phyloP scores from a whole-genome alignment of 1,140 invertebrate genomes.

The Cotesia glomerata region DNA sequence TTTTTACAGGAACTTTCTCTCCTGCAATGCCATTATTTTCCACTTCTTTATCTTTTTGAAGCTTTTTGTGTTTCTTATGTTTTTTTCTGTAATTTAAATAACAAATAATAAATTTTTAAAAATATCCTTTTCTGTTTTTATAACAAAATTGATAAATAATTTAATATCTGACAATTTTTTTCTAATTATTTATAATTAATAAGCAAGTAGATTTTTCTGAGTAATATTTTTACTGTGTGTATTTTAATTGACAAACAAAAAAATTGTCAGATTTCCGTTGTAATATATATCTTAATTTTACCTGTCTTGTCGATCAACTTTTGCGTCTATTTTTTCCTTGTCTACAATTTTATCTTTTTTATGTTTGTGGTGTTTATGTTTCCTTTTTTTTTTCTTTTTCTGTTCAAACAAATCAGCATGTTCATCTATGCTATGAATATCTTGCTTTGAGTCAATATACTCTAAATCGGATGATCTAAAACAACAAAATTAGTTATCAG shows the following conservation, averaged over 20 bases:
- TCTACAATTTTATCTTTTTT: constrained; percentile 62
- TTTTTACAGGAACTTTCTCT: constrained; percentile 39
- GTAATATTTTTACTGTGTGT: no score
- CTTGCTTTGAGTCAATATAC: constrained; percentile 46
- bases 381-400: constrained; percentile 65
- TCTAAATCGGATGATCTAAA: constrained; percentile 56
- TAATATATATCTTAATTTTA: constrained; percentile 23
- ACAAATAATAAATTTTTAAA: not conserved
- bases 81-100: constrained; percentile 52
- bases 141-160: no score
- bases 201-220: no score
- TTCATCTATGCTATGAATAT: constrained; percentile 46
- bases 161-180: no score
- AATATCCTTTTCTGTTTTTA: no score
- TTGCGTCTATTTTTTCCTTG: constrained; percentile 45
- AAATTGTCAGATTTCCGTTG: no score
- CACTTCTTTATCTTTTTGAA: constrained; percentile 53
- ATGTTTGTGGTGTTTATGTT: constrained; percentile 67
- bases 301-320: constrained; percentile 54
- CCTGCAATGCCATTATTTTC: constrained; percentile 55
- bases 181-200: no score
- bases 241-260: no score
- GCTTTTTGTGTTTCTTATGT: constrained; percentile 62
- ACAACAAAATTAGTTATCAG: constrained; percentile 7
- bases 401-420: constrained; percentile 52